These are phyloP conservation scores for Hipparchia sbordonii DNA, from an alignment of 2,888 invertebrate genomes.

Conservation along the genomic window DNA sequence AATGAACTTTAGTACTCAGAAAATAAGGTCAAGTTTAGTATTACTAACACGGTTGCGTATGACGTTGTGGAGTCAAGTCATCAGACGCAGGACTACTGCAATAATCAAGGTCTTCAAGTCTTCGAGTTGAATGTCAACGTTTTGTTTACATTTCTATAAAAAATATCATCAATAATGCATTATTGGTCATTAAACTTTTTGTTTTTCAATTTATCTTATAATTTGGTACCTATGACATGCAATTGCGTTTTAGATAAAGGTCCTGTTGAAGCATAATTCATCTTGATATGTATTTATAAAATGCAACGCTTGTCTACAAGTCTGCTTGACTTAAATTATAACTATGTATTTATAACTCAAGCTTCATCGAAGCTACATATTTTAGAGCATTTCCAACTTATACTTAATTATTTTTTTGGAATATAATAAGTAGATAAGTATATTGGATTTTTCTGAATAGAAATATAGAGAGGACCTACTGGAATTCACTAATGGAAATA, in stretches of 20 bases:
- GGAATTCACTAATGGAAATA: too few relatives aligned
- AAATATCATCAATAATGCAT: slow-evolving; percentile 46
- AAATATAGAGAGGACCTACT: too few relatives aligned
- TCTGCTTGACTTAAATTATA: background rate
- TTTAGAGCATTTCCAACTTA: too few relatives aligned
- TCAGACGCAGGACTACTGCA: slow-evolving; percentile 53
- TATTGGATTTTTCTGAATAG: too few relatives aligned
- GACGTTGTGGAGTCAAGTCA: slow-evolving; percentile 43
- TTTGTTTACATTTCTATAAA: slow-evolving; percentile 68
- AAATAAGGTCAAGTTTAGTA: slow-evolving; percentile 46
- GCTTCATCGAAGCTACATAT: slow-evolving; percentile 12
- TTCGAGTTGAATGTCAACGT: slow-evolving; percentile 74
- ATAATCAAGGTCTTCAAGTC: slow-evolving; percentile 75
- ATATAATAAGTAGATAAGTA: too few relatives aligned
- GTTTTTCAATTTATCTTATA: slow-evolving; percentile 38
- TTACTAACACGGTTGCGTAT: slow-evolving; percentile 38
- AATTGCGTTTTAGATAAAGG: slow-evolving; percentile 15
- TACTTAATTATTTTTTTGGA: too few relatives aligned
- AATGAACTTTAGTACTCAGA: slow-evolving; percentile 18
- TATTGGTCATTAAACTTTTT: slow-evolving; percentile 43
- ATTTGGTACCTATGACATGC: slow-evolving; percentile 11
- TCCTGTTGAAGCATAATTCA: background rate
- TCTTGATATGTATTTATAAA: background rate
- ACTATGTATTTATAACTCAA: background rate
- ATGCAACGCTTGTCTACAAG: background rate